Conservation (phyloP, 64 coral and sea anemone species). For the Hydrozoanthus tunicans region DNA sequence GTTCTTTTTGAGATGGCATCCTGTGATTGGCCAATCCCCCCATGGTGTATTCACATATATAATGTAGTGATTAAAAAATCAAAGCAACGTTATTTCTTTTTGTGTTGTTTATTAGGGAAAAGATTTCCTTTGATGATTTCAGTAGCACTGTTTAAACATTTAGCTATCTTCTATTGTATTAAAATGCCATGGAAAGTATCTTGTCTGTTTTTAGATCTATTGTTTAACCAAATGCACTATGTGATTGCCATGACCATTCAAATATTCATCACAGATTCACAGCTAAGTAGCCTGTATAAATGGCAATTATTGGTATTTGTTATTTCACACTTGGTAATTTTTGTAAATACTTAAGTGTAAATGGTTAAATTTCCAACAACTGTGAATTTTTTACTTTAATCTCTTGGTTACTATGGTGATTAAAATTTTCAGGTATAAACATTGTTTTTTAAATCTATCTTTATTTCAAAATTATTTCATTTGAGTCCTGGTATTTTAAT, state of each 20-base stretch:
- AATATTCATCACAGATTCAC: too few relatives aligned
- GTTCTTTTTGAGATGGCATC: slow-evolving; percentile 54
- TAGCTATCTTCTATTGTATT: too few relatives aligned
- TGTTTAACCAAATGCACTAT: neutral
- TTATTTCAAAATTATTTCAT: too few relatives aligned
- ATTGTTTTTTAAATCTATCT: neutral
- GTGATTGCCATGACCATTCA: neutral
- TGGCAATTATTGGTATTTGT: neutral
- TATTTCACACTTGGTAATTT: too few relatives aligned
- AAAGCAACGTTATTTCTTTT: too few relatives aligned
- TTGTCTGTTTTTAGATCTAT: neutral
- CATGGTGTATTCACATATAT: neutral
- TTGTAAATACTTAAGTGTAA: too few relatives aligned
- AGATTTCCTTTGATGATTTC: neutral
- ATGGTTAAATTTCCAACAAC: too few relatives aligned
- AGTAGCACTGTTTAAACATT: neutral
- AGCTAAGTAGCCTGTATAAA: neutral
- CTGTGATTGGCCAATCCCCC: slow-evolving; percentile 53
- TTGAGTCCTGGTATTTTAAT: too few relatives aligned
- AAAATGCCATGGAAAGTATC: neutral
- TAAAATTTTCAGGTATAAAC: neutral
- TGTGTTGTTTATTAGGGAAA: neutral
- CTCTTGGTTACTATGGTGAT: neutral
- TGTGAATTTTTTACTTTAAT: too few relatives aligned
- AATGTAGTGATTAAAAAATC: neutral